Percentiles rank a stretch among this genome's conserved stretches.
Conservation (phyloP, 2,888 invertebrate genomes). For the Stegana nigrithorax region DNA sequence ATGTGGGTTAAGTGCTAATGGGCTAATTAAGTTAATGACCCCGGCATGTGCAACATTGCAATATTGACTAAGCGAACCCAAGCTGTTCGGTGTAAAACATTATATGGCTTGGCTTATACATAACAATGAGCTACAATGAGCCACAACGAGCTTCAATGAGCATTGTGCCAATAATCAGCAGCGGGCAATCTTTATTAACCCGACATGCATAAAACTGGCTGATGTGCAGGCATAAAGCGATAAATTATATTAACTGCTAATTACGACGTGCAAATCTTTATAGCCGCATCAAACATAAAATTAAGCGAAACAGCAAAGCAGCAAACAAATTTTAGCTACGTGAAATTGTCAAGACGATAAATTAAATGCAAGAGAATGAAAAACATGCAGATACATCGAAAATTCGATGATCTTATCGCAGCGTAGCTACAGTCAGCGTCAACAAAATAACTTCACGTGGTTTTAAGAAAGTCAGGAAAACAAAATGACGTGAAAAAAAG, state of each 20-base stretch:
- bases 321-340: conserved; percentile 45
- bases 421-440: conserved; percentile 56
- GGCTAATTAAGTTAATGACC: no score
- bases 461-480: conserved; percentile 31
- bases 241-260: conserved; percentile 59
- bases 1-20: no score
- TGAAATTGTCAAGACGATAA: conserved; percentile 37
- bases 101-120: no score
- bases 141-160: no score
- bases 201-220: no score
- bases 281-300: background rate
- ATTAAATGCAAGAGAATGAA: conserved; percentile 39
- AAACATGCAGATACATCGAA: conserved; percentile 20
- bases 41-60: no score
- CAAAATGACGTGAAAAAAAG: conserved; percentile 14
- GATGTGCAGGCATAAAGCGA: no score
- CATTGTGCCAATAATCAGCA: no score
- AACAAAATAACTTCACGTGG: conserved; percentile 56
- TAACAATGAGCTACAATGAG: no score
- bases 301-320: conserved; percentile 26
- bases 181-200: no score
- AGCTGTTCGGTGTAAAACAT: no score
- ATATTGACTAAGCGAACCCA: no score
- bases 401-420: conserved; percentile 55
- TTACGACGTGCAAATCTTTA: conserved; percentile 36